Evolutionary conservation across 2,888 invertebrate genomes (phyloP).

Genomic region (Seira sanloemensis): DNA sequence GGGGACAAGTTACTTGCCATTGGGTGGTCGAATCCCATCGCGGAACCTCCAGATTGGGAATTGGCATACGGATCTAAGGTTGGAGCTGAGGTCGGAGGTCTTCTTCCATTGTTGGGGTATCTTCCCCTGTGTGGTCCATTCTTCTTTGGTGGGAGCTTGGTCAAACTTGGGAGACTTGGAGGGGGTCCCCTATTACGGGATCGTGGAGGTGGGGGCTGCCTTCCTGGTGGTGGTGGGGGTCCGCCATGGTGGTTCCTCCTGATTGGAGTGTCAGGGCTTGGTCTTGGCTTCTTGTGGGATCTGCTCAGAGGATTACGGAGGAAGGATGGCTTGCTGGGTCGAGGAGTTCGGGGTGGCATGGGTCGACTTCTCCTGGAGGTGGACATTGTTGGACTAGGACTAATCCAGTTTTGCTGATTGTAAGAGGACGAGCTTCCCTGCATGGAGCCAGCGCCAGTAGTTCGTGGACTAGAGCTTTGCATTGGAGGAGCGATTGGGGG

Average conservation of each 20-base stretch:
- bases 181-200: slow-evolving; percentile 21
- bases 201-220: slow-evolving; percentile 46
- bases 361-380: slow-evolving; percentile 43
- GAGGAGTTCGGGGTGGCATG: slow-evolving; percentile 34
- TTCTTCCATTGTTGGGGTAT: slow-evolving; percentile 8
- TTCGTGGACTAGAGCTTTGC: slow-evolving; percentile 40
- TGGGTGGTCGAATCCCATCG: slow-evolving; percentile 59
- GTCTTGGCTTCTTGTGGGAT: slow-evolving; percentile 37
- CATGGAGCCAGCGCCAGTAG: neutral
- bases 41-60: neutral
- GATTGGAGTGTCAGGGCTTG: slow-evolving; percentile 42
- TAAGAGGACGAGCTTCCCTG: neutral
- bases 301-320: slow-evolving; percentile 39
- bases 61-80: slow-evolving; percentile 35
- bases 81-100: slow-evolving; percentile 22
- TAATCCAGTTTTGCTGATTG: slow-evolving; percentile 60
- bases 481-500: slow-evolving; percentile 20
- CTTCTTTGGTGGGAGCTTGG: slow-evolving; percentile 31
- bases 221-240: slow-evolving; percentile 26
- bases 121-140: slow-evolving; percentile 32
- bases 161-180: slow-evolving; percentile 21
- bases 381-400: slow-evolving; percentile 51
- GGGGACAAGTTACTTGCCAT: slow-evolving; percentile 70
- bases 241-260: slow-evolving; percentile 46
- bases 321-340: slow-evolving; percentile 43